Evolutionary conservation across 2,797 vertebrate species (phyloP), one percentile per base, ranked within the genome.

Genomic region (Loriculus beryllinus): DNA sequence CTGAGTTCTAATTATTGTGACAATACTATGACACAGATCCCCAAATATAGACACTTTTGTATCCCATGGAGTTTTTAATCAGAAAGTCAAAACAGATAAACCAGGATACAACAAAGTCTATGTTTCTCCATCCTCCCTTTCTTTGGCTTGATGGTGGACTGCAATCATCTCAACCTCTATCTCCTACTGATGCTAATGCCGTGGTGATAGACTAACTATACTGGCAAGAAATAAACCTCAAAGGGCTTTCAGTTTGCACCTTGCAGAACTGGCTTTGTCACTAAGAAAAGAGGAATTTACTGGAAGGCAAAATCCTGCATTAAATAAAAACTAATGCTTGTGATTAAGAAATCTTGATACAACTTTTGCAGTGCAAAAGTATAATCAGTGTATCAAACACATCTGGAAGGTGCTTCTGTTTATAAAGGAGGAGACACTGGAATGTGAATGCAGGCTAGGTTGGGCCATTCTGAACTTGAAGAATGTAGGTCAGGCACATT

Each of bases 401-500:
- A 93, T 85, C 86, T 94, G 86, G 90, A 90, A 95, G 91, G 83
- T 48, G 68, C 40, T 86, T 94, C 1, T 2, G 48, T 83, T 93
- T 89, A 60, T 80, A 62, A 52, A 81, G 90, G 64, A 95, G 74
- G 54, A 94, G 84, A 69, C 57, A 20, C 37, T 86, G 76, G 78
- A 91, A 96, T 87, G 57, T 74, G 76, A 89, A 85, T 14, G 20
- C 6, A 5, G 87, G 31, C 39, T 86, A 65, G 59, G 67, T 3
- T 90, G 82, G 93, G 88, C 76, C 74, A 69, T 52, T 68, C 74
- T 69, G 76, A 84, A n/a, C 56, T 60, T 59, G 45, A 74, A 79
- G 60, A 94, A 81, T 88, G 70, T 88, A 75, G 86, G 90, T 75
- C 72, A 95, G 87, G 80, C 31, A 4, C 71, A 67, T 29, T 62